Conservation (phyloP, 1,140 invertebrate species). For the Protaetia brevitarsis region DNA sequence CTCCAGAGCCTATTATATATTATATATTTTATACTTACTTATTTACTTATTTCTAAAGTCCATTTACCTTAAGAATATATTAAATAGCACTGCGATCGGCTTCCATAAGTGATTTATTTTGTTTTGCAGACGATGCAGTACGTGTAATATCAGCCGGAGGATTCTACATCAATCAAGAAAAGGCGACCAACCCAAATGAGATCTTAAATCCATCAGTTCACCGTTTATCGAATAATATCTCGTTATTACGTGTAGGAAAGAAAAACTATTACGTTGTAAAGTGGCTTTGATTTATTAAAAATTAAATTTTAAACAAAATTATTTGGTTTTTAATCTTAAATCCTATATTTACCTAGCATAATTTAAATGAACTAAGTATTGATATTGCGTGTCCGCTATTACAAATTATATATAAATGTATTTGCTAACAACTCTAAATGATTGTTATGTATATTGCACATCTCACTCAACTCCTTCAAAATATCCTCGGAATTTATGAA, state of each 20-base stretch:
- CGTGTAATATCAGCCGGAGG: slow-evolving; percentile 84
- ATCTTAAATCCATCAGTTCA: slow-evolving; percentile 74
- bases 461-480: slow-evolving; percentile 31
- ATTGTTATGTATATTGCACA: slow-evolving; percentile 37
- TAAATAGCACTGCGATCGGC: too few species aligned
- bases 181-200: slow-evolving; percentile 73
- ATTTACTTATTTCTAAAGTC: too few species aligned
- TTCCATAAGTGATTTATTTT: slow-evolving; percentile 27
- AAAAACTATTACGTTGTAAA: slow-evolving; percentile 79
- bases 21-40: too few species aligned
- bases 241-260: slow-evolving; percentile 81
- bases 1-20: too few species aligned
- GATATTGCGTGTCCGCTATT: background rate
- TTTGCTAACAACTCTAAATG: slow-evolving; percentile 28
- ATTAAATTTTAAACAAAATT: background rate
- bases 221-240: slow-evolving; percentile 78
- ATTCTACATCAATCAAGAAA: slow-evolving; percentile 83
- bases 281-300: slow-evolving; percentile 57
- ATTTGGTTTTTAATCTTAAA: slow-evolving; percentile 3
- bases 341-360: background rate
- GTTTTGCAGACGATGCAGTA: slow-evolving; percentile 70
- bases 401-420: background rate
- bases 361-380: slow-evolving; percentile 15
- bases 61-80: too few species aligned
- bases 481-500: slow-evolving; percentile 35